These are phyloP conservation scores for Rhyacophila brunnea DNA, from an alignment of 1,140 invertebrate genomes.

Conservation along the genomic window DNA sequence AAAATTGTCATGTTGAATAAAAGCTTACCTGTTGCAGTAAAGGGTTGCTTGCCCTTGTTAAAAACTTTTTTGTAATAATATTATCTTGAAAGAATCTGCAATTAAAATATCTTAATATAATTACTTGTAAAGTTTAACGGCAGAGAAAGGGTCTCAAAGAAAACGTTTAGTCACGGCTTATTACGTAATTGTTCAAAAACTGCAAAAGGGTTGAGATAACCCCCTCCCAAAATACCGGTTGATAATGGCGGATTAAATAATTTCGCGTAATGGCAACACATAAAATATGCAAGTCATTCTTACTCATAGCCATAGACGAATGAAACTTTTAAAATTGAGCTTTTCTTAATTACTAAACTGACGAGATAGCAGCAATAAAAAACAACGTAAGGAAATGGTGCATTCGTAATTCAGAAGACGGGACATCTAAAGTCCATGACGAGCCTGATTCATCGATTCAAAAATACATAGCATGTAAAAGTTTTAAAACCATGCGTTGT, in stretches of 20 bases:
- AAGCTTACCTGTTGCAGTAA: background rate
- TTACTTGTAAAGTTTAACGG: conserved; percentile 28
- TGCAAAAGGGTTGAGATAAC: conserved; percentile 29
- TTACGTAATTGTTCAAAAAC: conserved; percentile 37
- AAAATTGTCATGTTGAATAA: background rate
- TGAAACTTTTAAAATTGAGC: conserved; percentile 17
- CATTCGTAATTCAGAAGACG: too few species aligned
- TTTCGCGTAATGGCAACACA: conserved; percentile 31
- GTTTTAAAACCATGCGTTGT: too few species aligned
- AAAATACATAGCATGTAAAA: too few species aligned
- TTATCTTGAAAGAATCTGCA: conserved; percentile 30
- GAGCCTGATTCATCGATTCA: too few species aligned
- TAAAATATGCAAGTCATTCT: conserved; percentile 33
- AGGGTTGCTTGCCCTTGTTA: background rate
- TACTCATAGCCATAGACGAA: conserved; percentile 15
- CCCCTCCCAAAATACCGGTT: conserved; percentile 3
- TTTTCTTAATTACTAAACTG: conserved; percentile 24
- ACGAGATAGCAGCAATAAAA: too few species aligned
- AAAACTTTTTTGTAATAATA: conserved; percentile 28
- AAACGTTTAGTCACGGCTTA: conserved; percentile 37
- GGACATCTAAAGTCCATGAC: too few species aligned
- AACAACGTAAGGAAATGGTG: too few species aligned
- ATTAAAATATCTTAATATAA: conserved; percentile 37
- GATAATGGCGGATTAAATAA: conserved; percentile 34
- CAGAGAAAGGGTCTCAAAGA: conserved; percentile 24